Evolutionary conservation across 2,113 vertebrate species (phyloP).

Genomic region (Antidorcas marsupialis): DNA sequence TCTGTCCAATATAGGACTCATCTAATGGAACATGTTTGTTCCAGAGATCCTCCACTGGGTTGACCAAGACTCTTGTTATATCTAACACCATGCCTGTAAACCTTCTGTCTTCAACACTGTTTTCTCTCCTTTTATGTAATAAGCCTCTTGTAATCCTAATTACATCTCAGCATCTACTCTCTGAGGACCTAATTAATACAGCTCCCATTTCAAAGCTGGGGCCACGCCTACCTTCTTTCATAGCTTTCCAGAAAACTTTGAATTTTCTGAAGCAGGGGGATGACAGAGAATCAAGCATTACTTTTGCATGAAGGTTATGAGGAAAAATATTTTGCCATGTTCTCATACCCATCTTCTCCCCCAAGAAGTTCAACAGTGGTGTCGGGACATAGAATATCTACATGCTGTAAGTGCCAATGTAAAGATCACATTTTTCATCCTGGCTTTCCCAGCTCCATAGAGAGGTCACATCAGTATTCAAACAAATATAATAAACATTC

Average conservation of each 20-base stretch:
- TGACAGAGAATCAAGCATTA: neutral
- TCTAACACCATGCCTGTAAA: neutral
- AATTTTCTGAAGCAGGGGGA: neutral
- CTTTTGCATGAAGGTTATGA: neutral
- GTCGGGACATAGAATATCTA: neutral
- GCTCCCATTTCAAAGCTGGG: neutral
- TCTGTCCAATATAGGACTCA: neutral
- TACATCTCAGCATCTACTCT: neutral
- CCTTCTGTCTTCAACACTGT: neutral
- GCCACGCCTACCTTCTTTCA: neutral
- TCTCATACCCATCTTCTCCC: neutral
- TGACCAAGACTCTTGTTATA: neutral
- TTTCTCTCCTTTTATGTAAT: neutral
- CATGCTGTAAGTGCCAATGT: neutral
- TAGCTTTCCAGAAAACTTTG: neutral
- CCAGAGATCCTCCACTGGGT: neutral
- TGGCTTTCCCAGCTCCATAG: neutral
- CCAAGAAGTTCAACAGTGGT: neutral
- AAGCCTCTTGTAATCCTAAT: neutral
- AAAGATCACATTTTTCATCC: neutral
- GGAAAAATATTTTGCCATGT: neutral
- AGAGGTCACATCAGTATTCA: neutral
- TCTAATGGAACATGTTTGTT: neutral
- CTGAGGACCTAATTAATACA: neutral
- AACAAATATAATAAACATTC: conserved; percentile 23